These are phyloP conservation scores for Sminthurides aquaticus DNA, from an alignment of 2,888 invertebrate species.

Conservation along the genomic window DNA sequence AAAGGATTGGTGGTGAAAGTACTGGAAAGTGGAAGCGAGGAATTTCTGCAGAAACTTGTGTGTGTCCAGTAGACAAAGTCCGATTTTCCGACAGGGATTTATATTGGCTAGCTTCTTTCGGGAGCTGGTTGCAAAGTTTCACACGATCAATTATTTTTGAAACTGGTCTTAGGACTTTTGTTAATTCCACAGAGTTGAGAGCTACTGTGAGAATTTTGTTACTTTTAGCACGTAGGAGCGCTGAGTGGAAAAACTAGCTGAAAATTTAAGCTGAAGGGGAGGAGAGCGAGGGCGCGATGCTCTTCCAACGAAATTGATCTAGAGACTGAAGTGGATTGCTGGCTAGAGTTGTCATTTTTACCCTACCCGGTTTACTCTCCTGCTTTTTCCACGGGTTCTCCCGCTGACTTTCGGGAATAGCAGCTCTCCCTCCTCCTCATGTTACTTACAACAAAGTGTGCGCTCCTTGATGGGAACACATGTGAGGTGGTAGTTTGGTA, in stretches of 20 bases:
- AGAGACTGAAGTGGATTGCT: slow-evolving; percentile 15
- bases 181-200: background rate
- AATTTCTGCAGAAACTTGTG: too few species aligned
- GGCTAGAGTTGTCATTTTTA: background rate
- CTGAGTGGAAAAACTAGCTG: too few species aligned
- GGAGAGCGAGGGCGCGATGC: slow-evolving; percentile 4
- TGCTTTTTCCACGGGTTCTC: slow-evolving; percentile 15
- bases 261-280: too few species aligned
- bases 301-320: slow-evolving; percentile 6
- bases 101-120: too few species aligned
- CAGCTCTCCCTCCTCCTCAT: background rate
- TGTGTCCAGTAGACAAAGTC: too few species aligned
- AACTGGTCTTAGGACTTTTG: background rate
- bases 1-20: too few species aligned
- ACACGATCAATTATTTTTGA: background rate
- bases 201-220: background rate
- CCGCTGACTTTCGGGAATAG: slow-evolving; percentile 16
- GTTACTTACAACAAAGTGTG: too few species aligned
- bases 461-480: too few species aligned
- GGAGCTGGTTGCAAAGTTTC: background rate
- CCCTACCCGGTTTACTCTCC: slow-evolving; percentile 14
- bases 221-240: too few species aligned
- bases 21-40: too few species aligned
- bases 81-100: too few species aligned
- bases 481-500: background rate